A percentile compares a stretch with the other conserved stretches of the same genome.
Conservation (phyloP, 2,113 vertebrate species). For the Peucedramus taeniatus region DNA sequence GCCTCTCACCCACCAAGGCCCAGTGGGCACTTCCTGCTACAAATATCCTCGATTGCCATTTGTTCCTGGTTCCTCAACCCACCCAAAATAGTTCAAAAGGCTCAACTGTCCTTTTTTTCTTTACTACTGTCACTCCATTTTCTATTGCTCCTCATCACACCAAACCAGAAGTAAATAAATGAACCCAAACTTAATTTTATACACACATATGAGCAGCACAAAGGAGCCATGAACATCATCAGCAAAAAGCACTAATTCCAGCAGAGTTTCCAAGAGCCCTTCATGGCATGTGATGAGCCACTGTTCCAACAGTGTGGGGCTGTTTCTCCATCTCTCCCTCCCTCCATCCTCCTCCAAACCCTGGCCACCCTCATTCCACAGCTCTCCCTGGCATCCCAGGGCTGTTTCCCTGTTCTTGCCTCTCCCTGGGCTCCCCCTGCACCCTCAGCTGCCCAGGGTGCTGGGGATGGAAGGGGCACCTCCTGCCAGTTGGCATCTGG, state of each 20-base stretch:
- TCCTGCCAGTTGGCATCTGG: not conserved
- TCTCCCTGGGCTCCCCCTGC: not conserved
- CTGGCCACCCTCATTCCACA: not conserved
- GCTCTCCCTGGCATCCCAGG: not conserved
- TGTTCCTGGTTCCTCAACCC: not conserved
- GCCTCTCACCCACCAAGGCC: rapidly evolving
- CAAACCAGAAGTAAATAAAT: constrained; percentile 7
- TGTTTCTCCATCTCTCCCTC: not conserved
- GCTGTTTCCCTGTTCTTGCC: not conserved
- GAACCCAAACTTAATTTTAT: constrained; percentile 52
- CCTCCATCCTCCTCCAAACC: not conserved
- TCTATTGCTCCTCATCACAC: not conserved
- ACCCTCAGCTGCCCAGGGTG: not conserved
- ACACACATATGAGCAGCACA: not conserved
- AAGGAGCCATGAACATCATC: constrained; percentile 47
- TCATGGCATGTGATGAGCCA: not conserved
- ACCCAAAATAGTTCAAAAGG: not conserved
- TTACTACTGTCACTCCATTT: not conserved
- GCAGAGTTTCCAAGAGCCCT: not conserved
- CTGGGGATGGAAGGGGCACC: not conserved
- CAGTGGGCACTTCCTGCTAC: not conserved
- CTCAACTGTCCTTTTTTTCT: not conserved
- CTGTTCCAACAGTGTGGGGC: not conserved
- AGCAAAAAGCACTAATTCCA: constrained; percentile 46
- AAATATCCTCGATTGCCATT: not conserved